phyloP scores from a whole-genome alignment of 2,113 vertebrate species.

The Dunckerocampus dactyliophorus region DNA sequence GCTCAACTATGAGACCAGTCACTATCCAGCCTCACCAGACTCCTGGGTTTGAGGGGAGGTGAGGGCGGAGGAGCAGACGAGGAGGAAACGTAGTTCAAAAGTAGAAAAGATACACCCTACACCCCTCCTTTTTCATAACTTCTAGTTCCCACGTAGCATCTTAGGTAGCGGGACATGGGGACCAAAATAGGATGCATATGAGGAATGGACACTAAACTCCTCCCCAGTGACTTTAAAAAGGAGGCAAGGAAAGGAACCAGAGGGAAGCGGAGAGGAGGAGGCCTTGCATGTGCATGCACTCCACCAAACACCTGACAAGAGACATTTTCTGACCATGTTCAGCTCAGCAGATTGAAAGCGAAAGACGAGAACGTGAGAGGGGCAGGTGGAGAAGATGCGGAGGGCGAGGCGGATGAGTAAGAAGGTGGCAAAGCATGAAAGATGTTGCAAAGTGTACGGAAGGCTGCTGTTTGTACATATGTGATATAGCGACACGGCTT shows the following conservation, averaged over 20 bases:
- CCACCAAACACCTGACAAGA: slow-evolving; percentile 69
- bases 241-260: slow-evolving; percentile 17
- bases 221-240: slow-evolving; percentile 22
- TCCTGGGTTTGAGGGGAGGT: slow-evolving; percentile 86
- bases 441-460: slow-evolving; percentile 22
- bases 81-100: slow-evolving; percentile 11
- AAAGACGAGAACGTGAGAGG: slow-evolving; percentile 20
- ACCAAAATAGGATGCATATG: slow-evolving; percentile 10
- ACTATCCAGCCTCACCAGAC: slow-evolving; percentile 98
- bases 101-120: slow-evolving; percentile 33
- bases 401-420: background rate
- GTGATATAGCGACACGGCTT: slow-evolving; percentile 63
- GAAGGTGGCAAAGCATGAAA: slow-evolving; percentile 22
- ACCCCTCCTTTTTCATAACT: slow-evolving; percentile 38
- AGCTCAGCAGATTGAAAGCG: slow-evolving; percentile 23
- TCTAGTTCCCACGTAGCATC: slow-evolving; percentile 58
- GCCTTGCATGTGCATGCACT: slow-evolving; percentile 99
- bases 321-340: slow-evolving; percentile 67
- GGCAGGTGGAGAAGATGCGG: background rate
- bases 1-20: slow-evolving; percentile 99
- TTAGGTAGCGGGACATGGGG: slow-evolving; percentile 45
- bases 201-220: slow-evolving; percentile 25
- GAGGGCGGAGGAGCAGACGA: slow-evolving; percentile 21
- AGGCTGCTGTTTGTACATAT: slow-evolving; percentile 61
- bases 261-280: slow-evolving; percentile 40